A percentile compares a stretch with the other conserved stretches of the same genome.
Evolutionary conservation across 35 echinoderm and acorn worm genomes (phyloP).

Genomic region (Ptychodera flava): DNA sequence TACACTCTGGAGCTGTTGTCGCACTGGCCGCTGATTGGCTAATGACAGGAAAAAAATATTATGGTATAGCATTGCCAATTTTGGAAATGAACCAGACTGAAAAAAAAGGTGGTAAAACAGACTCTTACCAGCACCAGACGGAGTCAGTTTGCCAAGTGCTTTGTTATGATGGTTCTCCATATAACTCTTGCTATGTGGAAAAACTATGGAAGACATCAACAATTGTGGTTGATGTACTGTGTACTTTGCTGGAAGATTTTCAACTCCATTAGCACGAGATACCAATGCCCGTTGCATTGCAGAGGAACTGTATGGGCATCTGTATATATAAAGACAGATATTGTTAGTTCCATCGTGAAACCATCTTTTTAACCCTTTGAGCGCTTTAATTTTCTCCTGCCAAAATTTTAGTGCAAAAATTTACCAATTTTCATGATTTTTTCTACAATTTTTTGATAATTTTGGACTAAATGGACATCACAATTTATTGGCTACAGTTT

Average conservation of each 20-base stretch:
- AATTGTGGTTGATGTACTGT: slow-evolving; percentile 14
- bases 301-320: slow-evolving; percentile 55
- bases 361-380: too few relatives aligned
- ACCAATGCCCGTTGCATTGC: slow-evolving; percentile 57
- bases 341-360: too few relatives aligned
- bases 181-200: slow-evolving; percentile 56
- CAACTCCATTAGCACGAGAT: slow-evolving; percentile 26
- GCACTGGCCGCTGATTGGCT: too few relatives aligned
- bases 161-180: slow-evolving; percentile 35
- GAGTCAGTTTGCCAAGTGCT: slow-evolving; percentile 63
- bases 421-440: background rate
- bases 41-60: too few relatives aligned
- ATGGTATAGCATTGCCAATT: too few relatives aligned
- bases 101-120: too few relatives aligned
- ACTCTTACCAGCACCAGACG: slow-evolving; percentile 70
- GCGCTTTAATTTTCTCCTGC: background rate
- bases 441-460: background rate
- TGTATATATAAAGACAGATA: slow-evolving; percentile 20
- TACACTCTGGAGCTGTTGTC: too few relatives aligned
- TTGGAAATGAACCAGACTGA: too few relatives aligned
- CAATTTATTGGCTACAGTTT: too few relatives aligned
- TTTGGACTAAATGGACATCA: background rate
- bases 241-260: slow-evolving; percentile 30
- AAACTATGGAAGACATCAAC: slow-evolving; percentile 28
- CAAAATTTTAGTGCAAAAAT: background rate